These are phyloP conservation scores for Octomys mimax DNA, from an alignment of 2,797 vertebrate species.

Conservation along the genomic window DNA sequence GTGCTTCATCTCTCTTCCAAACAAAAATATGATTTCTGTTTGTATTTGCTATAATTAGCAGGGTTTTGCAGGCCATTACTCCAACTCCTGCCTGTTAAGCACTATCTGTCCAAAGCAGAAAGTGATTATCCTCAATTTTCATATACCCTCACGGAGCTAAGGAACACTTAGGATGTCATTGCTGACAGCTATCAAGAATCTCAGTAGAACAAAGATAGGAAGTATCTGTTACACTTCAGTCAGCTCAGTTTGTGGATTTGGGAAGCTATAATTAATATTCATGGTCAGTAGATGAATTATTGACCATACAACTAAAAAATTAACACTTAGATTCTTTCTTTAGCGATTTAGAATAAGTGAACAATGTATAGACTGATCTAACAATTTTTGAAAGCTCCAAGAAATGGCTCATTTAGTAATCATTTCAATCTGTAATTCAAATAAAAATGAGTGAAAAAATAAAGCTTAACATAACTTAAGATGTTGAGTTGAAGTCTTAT, in stretches of 20 bases:
- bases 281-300: background rate
- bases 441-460: constrained; percentile 3
- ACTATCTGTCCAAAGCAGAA: background rate
- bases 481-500: background rate
- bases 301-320: background rate
- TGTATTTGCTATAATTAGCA: background rate
- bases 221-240: background rate
- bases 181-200: background rate
- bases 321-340: background rate
- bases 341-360: background rate
- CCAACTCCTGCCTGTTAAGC: background rate
- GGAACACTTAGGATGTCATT: background rate
- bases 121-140: background rate
- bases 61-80: background rate
- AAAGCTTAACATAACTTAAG: background rate
- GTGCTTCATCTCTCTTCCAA: background rate
- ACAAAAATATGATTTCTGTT: background rate
- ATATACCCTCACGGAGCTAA: background rate
- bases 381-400: background rate
- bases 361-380: background rate
- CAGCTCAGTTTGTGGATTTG: background rate
- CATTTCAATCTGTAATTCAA: background rate
- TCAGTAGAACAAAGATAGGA: background rate
- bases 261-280: constrained; percentile 15
- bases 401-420: background rate